Evolutionary conservation across 2,113 vertebrate genomes (phyloP).

Genomic region (Cyanoliseus patagonus): DNA sequence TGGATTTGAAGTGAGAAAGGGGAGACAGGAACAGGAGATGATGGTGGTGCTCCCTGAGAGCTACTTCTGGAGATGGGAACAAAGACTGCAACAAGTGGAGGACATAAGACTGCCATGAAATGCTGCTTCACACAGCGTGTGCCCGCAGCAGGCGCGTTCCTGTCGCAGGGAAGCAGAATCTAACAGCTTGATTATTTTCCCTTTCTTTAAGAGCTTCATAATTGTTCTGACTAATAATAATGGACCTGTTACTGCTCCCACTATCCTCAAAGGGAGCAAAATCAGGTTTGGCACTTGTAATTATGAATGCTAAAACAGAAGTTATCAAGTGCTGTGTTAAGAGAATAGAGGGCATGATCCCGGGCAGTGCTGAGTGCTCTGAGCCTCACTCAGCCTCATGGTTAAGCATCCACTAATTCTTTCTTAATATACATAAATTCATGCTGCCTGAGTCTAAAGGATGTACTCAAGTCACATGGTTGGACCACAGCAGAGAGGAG

Average conservation of each 20-base stretch:
- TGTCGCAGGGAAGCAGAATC: neutral
- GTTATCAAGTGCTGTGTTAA: neutral
- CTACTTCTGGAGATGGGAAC: neutral
- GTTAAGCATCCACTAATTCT: neutral
- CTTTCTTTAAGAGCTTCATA: neutral
- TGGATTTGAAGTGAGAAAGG: neutral
- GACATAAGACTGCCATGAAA: neutral
- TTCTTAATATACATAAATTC: neutral
- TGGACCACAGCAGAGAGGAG: neutral
- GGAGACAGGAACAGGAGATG: neutral
- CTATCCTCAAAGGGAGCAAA: conserved; percentile 7
- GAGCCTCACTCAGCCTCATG: neutral
- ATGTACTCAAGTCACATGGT: neutral
- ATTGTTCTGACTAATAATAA: conserved; percentile 41
- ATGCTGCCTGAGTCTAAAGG: neutral
- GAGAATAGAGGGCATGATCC: conserved; percentile 17
- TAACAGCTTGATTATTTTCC: neutral
- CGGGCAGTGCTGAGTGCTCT: neutral
- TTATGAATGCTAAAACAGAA: neutral
- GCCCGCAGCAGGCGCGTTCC: neutral
- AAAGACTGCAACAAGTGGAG: neutral
- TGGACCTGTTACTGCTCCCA: conserved; percentile 11
- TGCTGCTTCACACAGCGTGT: neutral
- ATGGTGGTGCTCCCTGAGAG: neutral
- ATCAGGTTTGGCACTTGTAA: conserved; percentile 58